These are phyloP conservation scores for Carassius gibelio DNA, from an alignment of 2,113 vertebrate genomes.

Conservation along the genomic window DNA sequence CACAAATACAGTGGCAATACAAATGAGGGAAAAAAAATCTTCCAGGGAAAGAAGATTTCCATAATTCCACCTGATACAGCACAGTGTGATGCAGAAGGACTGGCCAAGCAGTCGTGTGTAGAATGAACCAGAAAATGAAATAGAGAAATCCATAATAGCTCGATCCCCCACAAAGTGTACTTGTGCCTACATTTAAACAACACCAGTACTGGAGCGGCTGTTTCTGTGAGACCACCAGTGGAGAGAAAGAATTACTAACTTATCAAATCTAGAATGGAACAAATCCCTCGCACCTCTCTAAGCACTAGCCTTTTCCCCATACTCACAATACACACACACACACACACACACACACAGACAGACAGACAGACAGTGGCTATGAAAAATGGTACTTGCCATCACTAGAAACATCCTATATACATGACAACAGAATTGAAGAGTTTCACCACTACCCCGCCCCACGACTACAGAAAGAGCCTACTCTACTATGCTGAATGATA, in stretches of 20 bases:
- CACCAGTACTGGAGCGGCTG: constrained; percentile 58
- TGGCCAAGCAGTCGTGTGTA: constrained; percentile 53
- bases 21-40: constrained; percentile 75
- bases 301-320: constrained; percentile 51
- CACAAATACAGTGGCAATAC: constrained; percentile 87
- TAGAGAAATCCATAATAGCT: constrained; percentile 36
- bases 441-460: constrained; percentile 54
- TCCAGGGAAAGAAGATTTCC: constrained; percentile 68
- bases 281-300: constrained; percentile 58
- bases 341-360: no score
- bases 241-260: constrained; percentile 39
- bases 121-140: constrained; percentile 46
- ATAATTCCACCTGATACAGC: constrained; percentile 73
- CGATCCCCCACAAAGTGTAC: constrained; percentile 41
- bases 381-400: constrained; percentile 52
- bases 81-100: constrained; percentile 60
- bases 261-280: constrained; percentile 56
- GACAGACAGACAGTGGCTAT: constrained; percentile 48
- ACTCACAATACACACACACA: constrained; percentile 45
- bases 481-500: constrained; percentile 62
- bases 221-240: constrained; percentile 46
- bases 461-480: constrained; percentile 62
- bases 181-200: constrained; percentile 32
- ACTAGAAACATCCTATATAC: constrained; percentile 69
- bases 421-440: constrained; percentile 63